phyloP scores from a whole-genome alignment of 2,797 vertebrate genomes.

The Tympanoctomys barrerae region DNA sequence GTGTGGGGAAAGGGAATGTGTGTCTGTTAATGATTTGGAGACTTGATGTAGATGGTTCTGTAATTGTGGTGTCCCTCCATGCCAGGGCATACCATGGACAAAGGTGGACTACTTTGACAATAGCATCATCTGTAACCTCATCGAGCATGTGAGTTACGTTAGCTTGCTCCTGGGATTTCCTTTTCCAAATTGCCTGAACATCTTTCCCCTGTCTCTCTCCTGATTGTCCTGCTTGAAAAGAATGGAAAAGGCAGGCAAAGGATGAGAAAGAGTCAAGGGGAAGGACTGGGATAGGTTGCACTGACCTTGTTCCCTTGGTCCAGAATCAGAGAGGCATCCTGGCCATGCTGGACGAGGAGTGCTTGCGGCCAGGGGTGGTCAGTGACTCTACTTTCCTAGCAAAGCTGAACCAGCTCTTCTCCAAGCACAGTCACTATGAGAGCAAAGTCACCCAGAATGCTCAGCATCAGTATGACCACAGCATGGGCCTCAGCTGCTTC shows the following conservation, averaged over 20 bases:
- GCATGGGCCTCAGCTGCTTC: constrained; percentile 85
- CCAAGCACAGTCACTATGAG: constrained; percentile 87
- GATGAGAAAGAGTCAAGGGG: background rate
- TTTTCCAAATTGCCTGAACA: background rate
- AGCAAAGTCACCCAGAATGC: constrained; percentile 89
- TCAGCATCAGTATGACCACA: constrained; percentile 83
- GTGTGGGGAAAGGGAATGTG: background rate
- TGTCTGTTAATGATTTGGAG: background rate
- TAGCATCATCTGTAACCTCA: constrained; percentile 90
- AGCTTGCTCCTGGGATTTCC: background rate
- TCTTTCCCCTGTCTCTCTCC: background rate
- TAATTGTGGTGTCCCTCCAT: background rate
- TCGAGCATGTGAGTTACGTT: constrained; percentile 88
- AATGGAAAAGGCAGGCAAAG: background rate
- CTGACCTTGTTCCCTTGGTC: background rate
- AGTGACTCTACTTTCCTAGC: constrained; percentile 89
- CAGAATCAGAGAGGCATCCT: constrained; percentile 88
- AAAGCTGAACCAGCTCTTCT: constrained; percentile 88
- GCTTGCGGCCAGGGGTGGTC: constrained; percentile 89
- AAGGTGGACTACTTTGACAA: constrained; percentile 90
- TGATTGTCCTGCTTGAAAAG: background rate
- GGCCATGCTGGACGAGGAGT: constrained; percentile 91
- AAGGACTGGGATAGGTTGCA: background rate
- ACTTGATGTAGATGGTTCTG: background rate
- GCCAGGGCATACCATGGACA: constrained; percentile 89